Base-by-base conservation (phyloP, 1,140 invertebrate species). In the Monomorium pharaonis region DNA sequence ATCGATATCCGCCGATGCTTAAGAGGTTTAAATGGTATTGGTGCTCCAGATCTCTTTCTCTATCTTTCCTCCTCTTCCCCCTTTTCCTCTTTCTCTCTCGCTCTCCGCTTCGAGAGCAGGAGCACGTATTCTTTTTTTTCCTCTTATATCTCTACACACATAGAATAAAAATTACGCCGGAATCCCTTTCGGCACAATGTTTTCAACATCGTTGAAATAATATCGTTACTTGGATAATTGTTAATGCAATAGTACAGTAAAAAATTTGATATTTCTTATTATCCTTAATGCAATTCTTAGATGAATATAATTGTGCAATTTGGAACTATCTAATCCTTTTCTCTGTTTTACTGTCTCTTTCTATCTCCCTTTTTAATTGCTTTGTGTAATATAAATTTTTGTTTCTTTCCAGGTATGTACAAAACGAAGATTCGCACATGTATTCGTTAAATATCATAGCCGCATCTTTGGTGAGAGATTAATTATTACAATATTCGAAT, bases 1-100 rank as follows among this genome's bases (percentile, higher is more conserved):
- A 88, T 88, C 86, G 67, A 87, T 88, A 87, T 69, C 56, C 62
- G 85, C 37, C 24, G 60, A 74, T 69, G 21, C 27, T 49, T 58
- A 62, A 83, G 78, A 78, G 27, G 78, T 33, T 84, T 84, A 87
- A 58, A 76, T 54, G 27, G 58, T 62, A 77, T 87, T 84, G 21
- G 18, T 75, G 16, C 75, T 58, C 27, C 9, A 51, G 2, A 62
- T 76, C 76, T 51, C 47, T 74, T 49, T 42, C 42, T 67, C 27
- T 76, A n/a, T n/a, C n/a, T n/a, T n/a, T 54, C 83, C 56, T 14
- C 37, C 33, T 37, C 56, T 47, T 27, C n/a, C 0, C 27, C 27
- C 12, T 27, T 18, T 33, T 21, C 18, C 24, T 16, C 21, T 51
- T 6, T 33, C 10, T 42, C 60, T 67, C 62, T 37, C 60, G 0